These are phyloP conservation scores for Tipula confusa DNA, from an alignment of 2,888 invertebrate genomes.

Conservation along the genomic window DNA sequence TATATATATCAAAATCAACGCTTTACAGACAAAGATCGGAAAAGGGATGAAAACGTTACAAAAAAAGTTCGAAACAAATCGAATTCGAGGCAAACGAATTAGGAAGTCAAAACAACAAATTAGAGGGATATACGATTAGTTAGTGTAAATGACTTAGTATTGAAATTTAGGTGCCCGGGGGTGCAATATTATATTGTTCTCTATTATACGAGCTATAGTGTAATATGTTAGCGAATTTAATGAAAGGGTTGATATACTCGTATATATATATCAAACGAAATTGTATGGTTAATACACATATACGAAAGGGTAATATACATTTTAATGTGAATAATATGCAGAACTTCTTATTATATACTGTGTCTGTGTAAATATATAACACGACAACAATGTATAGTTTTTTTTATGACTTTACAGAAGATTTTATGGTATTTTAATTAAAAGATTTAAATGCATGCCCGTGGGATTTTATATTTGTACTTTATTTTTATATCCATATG, in stretches of 20 bases:
- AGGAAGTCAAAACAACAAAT: conserved; percentile 25
- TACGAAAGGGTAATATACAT: neutral
- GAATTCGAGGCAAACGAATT: neutral
- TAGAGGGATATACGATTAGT: conserved; percentile 20
- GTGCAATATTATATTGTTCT: neutral
- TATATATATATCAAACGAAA: neutral
- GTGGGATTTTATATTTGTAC: neutral
- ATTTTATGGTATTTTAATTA: conserved; percentile 25
- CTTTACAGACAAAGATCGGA: neutral
- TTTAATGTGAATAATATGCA: neutral
- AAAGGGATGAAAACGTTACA: neutral
- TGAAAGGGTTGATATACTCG: neutral
- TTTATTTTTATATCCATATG: neutral
- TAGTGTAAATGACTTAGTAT: conserved; percentile 12
- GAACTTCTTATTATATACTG: neutral
- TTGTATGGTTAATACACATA: neutral
- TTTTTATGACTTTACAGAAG: neutral
- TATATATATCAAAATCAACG: neutral
- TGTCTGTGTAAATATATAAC: neutral
- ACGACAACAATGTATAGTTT: neutral
- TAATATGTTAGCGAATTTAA: neutral
- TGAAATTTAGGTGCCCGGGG: neutral
- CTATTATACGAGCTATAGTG: neutral
- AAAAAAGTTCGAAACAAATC: conserved; percentile 12
- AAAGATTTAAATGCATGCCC: conserved; percentile 1